Base-by-base conservation (phyloP, 2,888 invertebrate genomes). In the Xanthia icteritia region DNA sequence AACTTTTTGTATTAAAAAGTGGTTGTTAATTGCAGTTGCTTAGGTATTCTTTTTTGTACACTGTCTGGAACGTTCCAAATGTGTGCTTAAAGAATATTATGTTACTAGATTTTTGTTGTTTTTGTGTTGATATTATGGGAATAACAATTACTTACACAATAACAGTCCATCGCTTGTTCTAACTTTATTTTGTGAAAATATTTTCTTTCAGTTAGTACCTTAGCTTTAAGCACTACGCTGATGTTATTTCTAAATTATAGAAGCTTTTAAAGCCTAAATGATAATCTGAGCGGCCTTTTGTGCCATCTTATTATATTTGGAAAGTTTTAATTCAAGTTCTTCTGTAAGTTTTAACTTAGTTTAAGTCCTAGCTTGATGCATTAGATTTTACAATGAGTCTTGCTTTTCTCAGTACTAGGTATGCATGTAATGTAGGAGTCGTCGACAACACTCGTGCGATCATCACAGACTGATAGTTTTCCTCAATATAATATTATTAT, bases 1-100 rank as follows among this genome's bases (percentile, higher is more conserved):
- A 74, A 73, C 77, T 83, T 88, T 89, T 88, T 88, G 81, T 88
- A 66, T 81, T 85, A 86, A 89, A 90, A 89, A 90, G 89, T 88
- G 91, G 86, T 88, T 90, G 91, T 89, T 92, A 92, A 92, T 91
- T 92, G 91, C 89, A 88, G 86, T 88, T 90, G 88, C 89, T 88
- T 89, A 87, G 76, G 79, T 86, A 85, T 90, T 89, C 81, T 86
- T 87, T 88, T 89, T 88, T 88, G 79, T 83, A 75, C 79, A 68
- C 80, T 86, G 88, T 89, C 86, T 86, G 87, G 63, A 79, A 76
- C 79, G 73, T 69, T 73, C 65, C 54, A 77, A 84, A 86, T 88
- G 84, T 85, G 82, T 84, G 86, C 81, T 86, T 82, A 73, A 73
- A 80, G 78, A 84, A 85, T 85, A 87, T 89, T 86, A 83, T 86